Percentiles rank a stretch among this genome's conserved stretches.
These are phyloP conservation scores for Poeciliopsis prolifica DNA, from an alignment of 2,113 vertebrate genomes.

Conservation along the genomic window DNA sequence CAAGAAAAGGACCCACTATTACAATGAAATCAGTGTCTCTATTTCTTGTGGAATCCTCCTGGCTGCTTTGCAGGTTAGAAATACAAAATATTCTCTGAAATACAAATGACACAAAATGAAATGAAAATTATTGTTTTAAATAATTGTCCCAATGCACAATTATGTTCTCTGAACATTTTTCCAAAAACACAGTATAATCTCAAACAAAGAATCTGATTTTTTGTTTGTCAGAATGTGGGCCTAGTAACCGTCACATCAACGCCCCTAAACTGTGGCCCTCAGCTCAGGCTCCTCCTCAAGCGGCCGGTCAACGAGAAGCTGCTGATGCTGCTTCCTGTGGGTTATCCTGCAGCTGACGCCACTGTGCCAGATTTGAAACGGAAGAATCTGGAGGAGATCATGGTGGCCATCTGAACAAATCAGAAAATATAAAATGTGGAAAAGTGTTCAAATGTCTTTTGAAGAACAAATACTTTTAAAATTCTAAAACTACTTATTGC, in stretches of 20 bases:
- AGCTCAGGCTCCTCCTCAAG: slow-evolving; percentile 85
- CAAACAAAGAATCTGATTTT: not conserved
- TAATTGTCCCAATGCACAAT: no score
- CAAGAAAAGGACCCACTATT: slow-evolving; percentile 93
- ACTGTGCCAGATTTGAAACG: slow-evolving; percentile 87
- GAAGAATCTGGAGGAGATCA: slow-evolving; percentile 86
- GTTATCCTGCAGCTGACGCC: slow-evolving; percentile 86
- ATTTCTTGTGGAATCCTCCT: slow-evolving; percentile 93
- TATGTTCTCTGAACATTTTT: not conserved
- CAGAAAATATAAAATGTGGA: not conserved
- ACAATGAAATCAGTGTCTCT: slow-evolving; percentile 97
- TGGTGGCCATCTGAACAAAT: slow-evolving; percentile 81
- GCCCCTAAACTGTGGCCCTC: slow-evolving; percentile 93
- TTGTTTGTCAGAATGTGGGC: slow-evolving; percentile 83
- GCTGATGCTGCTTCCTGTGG: slow-evolving; percentile 91
- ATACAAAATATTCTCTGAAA: not conserved
- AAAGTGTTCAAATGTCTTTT: not conserved
- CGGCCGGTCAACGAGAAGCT: slow-evolving; percentile 92
- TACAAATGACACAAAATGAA: no score
- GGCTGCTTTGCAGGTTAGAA: slow-evolving; percentile 90
- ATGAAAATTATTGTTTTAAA: no score
- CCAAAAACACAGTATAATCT: not conserved
- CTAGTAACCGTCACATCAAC: slow-evolving; percentile 93
- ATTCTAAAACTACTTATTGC: not conserved
- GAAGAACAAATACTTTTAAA: not conserved